Conservation (phyloP, 2,113 vertebrate species). For the Passer domesticus region DNA sequence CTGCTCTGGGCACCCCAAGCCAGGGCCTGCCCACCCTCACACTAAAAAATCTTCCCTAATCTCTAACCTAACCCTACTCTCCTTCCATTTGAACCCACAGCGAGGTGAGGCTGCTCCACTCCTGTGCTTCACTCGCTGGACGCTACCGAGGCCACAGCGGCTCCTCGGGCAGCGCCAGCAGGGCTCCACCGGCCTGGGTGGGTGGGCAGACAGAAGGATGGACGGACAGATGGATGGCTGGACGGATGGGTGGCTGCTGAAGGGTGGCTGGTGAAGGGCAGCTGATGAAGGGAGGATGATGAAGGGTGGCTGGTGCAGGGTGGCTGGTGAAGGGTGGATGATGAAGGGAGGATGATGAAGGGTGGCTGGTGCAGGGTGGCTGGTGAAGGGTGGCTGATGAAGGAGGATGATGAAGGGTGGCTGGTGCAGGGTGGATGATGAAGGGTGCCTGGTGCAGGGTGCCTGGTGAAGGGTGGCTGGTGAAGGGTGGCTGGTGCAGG, state of each 20-base stretch:
- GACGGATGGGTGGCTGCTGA: neutral
- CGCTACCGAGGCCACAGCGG: neutral
- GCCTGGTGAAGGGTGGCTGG: too few relatives aligned
- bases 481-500: too few relatives aligned
- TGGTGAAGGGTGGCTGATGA: too few relatives aligned
- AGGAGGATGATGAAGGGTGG: too few relatives aligned
- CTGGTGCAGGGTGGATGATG: too few relatives aligned
- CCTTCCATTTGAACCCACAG: neutral
- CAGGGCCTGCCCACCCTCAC: accelerated
- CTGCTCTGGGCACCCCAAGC: neutral
- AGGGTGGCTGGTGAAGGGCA: too few relatives aligned
- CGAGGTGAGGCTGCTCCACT: neutral
- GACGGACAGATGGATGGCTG: accelerated
- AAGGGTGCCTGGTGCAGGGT: too few relatives aligned
- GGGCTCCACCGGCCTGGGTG: neutral
- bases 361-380: too few relatives aligned
- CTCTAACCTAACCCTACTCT: neutral
- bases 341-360: too few relatives aligned
- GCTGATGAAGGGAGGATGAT: too few relatives aligned
- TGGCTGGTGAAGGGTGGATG: too few relatives aligned
- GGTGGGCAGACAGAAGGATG: accelerated
- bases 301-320: neutral
- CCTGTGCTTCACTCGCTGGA: neutral
- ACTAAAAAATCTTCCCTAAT: neutral
- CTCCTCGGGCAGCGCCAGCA: neutral